These are phyloP conservation scores for Glaucopsyche alexis DNA, from an alignment of 2,888 invertebrate genomes.

Conservation along the genomic window DNA sequence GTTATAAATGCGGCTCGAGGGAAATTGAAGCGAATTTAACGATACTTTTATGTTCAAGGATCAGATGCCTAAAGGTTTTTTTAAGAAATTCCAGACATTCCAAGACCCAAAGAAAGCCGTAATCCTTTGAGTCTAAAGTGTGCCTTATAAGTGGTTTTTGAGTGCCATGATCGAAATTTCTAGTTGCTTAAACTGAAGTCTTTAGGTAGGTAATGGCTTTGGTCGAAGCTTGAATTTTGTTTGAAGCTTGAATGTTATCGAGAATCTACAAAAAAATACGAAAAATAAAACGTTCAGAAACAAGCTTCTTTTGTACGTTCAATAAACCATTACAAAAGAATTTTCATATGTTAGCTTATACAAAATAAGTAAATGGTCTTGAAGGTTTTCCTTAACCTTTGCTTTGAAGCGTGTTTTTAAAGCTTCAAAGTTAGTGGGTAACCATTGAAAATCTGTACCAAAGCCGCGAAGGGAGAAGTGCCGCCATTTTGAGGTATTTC, in stretches of 20 bases:
- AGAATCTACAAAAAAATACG: not conserved
- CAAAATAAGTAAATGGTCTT: not conserved
- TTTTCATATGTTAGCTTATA: not conserved
- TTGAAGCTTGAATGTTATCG: not conserved
- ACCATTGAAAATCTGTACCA: no score
- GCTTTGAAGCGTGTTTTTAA: not conserved
- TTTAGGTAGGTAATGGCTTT: not conserved
- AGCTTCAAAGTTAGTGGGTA: not conserved
- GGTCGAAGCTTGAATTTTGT: not conserved
- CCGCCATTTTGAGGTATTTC: no score
- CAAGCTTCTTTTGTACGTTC: not conserved
- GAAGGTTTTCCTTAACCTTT: not conserved
- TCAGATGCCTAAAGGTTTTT: not conserved
- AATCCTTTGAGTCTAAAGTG: not conserved
- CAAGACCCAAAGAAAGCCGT: not conserved
- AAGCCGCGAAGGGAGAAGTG: no score
- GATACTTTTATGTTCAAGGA: conserved; percentile 2
- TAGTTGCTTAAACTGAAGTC: not conserved
- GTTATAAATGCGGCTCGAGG: not conserved
- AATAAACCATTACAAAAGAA: not conserved
- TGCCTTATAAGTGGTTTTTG: conserved; percentile 1
- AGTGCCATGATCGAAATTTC: not conserved
- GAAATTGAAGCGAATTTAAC: conserved; percentile 6
- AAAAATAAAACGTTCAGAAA: not conserved
- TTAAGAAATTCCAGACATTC: not conserved